These are phyloP conservation scores for Rotaria magnacalcarata DNA, from an alignment of 2,888 invertebrate genomes.

Conservation along the genomic window DNA sequence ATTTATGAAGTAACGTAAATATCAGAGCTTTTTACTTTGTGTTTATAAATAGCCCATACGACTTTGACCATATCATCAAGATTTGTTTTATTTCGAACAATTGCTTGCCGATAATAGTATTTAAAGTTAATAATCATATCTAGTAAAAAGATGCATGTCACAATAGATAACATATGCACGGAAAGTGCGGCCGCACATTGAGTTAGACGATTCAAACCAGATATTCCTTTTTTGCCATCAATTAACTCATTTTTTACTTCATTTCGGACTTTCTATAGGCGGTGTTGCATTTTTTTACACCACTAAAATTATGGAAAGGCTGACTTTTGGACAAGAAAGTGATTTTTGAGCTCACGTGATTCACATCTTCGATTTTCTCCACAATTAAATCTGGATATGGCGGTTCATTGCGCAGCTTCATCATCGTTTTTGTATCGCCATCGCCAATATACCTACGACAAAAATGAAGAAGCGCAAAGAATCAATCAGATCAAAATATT, in stretches of 20 bases:
- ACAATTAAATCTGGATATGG: background rate
- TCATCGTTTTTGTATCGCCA: background rate
- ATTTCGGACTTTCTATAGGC: background rate
- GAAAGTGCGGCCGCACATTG: too few relatives aligned
- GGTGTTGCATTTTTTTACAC: background rate
- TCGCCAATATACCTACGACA: background rate
- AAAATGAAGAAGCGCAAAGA: too few relatives aligned
- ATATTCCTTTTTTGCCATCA: background rate
- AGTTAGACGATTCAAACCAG: background rate
- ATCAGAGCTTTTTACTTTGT: background rate
- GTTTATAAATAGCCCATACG: background rate
- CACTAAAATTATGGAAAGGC: too few relatives aligned
- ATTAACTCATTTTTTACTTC: background rate
- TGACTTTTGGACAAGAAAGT: too few relatives aligned
- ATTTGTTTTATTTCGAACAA: slow-evolving; percentile 8
- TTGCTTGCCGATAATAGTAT: background rate
- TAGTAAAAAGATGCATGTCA: background rate
- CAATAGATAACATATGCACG: too few relatives aligned
- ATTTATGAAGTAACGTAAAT: too few relatives aligned
- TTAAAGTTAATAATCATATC: background rate
- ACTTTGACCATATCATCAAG: background rate
- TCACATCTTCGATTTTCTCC: background rate
- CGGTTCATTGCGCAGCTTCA: background rate
- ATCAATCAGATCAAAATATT: too few relatives aligned
- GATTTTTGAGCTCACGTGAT: background rate